These are phyloP conservation scores for Chrysomela aeneicollis DNA, from an alignment of 2,888 invertebrate species.

Conservation along the genomic window DNA sequence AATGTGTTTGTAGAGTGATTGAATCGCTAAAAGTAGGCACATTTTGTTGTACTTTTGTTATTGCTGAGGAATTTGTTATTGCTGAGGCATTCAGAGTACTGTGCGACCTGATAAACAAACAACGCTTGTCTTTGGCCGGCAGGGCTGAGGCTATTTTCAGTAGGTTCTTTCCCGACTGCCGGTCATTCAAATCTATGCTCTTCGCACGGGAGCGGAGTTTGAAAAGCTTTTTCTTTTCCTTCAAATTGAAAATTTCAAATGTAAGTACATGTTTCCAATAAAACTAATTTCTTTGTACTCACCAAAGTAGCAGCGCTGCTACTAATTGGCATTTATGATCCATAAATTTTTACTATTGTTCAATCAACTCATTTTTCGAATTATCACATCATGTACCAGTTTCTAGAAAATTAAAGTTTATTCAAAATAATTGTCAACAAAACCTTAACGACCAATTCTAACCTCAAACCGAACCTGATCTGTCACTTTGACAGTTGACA, in stretches of 20 bases:
- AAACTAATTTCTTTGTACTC: constrained; percentile 45
- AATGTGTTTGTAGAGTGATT: constrained; percentile 66
- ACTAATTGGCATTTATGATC: constrained; percentile 60
- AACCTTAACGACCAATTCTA: no score
- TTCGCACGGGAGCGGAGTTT: constrained; percentile 45
- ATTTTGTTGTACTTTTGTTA: constrained; percentile 44
- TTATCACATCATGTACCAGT: constrained; percentile 15
- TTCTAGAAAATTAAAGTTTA: constrained; percentile 2
- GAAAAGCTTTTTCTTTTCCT: constrained; percentile 56
- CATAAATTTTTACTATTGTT: constrained; percentile 31
- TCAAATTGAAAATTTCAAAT: constrained; percentile 26
- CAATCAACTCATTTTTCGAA: constrained; percentile 6
- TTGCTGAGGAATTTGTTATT: constrained; percentile 47
- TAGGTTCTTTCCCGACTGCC: constrained; percentile 51
- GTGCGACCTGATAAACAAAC: constrained; percentile 62
- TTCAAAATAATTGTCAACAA: no score
- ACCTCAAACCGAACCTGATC: no score
- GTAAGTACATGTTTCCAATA: constrained; percentile 10
- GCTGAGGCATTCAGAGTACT: constrained; percentile 61
- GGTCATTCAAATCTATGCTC: constrained; percentile 46
- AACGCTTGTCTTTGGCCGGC: constrained; percentile 49
- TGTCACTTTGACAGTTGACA: no score
- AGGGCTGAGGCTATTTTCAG: constrained; percentile 58
- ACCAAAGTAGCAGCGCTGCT: constrained; percentile 58
- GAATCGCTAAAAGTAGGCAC: constrained; percentile 29